Conservation (phyloP, 2,113 vertebrate species). For the Oriolus oriolus region DNA sequence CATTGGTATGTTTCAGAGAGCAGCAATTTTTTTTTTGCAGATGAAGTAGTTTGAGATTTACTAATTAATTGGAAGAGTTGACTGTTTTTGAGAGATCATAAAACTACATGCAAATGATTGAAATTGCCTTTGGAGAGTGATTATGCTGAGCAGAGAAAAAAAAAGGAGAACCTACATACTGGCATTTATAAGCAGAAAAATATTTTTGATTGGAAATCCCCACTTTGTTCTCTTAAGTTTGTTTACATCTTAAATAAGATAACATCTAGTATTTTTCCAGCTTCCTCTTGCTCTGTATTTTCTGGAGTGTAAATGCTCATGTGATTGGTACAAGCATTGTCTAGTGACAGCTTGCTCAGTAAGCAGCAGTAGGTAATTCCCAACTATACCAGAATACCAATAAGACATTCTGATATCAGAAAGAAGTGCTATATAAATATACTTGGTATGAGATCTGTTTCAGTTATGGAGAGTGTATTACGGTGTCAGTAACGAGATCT, state of each 20-base stretch:
- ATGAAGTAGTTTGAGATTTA: not conserved
- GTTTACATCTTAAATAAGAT: not conserved
- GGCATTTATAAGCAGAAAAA: not conserved
- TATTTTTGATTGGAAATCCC: not conserved
- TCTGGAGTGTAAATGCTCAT: not conserved
- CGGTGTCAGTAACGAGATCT: not conserved
- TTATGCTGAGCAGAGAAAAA: not conserved
- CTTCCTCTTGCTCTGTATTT: not conserved
- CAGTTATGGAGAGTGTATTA: not conserved
- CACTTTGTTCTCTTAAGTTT: not conserved
- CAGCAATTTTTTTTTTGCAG: not conserved
- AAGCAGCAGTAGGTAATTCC: not conserved
- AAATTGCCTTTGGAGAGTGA: not conserved
- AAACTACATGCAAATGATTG: not conserved
- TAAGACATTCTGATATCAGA: not conserved
- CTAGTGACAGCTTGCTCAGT: not conserved
- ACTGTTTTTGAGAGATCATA: not conserved
- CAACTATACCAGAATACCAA: not conserved
- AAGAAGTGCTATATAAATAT: not conserved
- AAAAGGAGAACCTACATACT: not conserved
- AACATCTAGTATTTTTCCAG: not conserved
- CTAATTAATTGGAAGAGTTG: not conserved
- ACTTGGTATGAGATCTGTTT: not conserved
- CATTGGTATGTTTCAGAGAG: not conserved
- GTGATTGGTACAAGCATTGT: not conserved